phyloP scores from a whole-genome alignment of 2,113 vertebrate species.

The Plotosus lineatus region DNA sequence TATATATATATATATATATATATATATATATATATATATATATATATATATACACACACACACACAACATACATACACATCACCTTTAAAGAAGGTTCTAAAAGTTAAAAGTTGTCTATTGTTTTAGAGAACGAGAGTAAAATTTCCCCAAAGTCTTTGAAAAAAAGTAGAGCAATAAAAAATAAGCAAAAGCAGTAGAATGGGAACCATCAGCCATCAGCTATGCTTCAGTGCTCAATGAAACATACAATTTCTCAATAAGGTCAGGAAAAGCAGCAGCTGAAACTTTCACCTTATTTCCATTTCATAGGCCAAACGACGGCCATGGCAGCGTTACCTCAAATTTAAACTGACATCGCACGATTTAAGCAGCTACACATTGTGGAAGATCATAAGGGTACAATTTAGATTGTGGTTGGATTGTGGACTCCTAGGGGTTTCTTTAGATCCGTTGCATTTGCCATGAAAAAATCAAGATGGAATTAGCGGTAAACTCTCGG shows the following conservation, averaged over 20 bases:
- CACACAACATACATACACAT: too few relatives aligned
- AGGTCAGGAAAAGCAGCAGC: conserved; percentile 27
- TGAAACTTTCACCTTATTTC: conserved; percentile 31
- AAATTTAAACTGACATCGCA: conserved; percentile 23
- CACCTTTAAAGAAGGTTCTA: background rate
- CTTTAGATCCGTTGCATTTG: background rate
- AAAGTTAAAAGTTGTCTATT: conserved; percentile 27
- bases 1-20: too few relatives aligned
- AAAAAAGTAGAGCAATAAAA: conserved; percentile 33
- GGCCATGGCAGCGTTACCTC: background rate
- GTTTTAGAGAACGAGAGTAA: conserved; percentile 12
- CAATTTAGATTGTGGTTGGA: conserved; percentile 16
- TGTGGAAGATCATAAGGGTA: conserved; percentile 3
- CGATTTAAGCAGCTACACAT: conserved; percentile 16
- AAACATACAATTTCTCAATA: conserved; percentile 29
- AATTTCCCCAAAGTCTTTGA: background rate
- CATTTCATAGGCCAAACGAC: conserved; percentile 32
- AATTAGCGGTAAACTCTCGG: background rate
- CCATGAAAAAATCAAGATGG: conserved; percentile 16
- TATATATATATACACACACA: too few relatives aligned
- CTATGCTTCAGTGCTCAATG: conserved; percentile 18
- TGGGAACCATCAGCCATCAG: conserved; percentile 41
- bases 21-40: too few relatives aligned
- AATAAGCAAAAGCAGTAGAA: conserved; percentile 23
- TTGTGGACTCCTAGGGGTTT: background rate